phyloP scores from a whole-genome alignment of 2,888 invertebrate genomes.

The Priocnemis perturbator region DNA sequence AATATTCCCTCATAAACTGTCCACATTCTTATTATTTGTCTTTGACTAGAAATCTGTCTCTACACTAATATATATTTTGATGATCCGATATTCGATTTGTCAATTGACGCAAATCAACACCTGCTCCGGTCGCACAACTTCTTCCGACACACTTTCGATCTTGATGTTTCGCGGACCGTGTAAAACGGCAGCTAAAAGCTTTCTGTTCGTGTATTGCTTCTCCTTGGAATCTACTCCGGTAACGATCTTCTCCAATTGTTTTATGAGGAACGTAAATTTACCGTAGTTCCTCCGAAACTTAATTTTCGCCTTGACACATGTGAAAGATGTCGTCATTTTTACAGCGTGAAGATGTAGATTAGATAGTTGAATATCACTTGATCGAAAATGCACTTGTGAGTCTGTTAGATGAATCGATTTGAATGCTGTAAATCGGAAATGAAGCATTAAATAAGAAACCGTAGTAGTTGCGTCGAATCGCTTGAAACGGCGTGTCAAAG shows the following conservation, averaged over 20 bases:
- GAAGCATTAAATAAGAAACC: too few species aligned
- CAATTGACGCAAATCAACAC: slow-evolving; percentile 9
- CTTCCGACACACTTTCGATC: slow-evolving; percentile 19
- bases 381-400: too few species aligned
- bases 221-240: background rate
- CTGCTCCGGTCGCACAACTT: slow-evolving; percentile 20
- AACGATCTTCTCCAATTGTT: background rate
- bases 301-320: background rate
- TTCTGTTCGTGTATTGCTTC: background rate
- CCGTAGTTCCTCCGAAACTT: too few species aligned
- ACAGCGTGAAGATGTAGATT: background rate
- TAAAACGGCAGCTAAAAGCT: slow-evolving; percentile 16
- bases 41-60: background rate
- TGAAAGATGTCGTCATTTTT: background rate
- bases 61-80: background rate
- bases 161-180: slow-evolving; percentile 22
- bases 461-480: too few species aligned
- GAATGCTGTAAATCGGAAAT: too few species aligned
- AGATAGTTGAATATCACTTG: too few species aligned
- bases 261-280: background rate
- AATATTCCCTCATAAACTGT: background rate
- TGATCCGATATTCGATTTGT: background rate
- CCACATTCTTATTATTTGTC: background rate
- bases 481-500: too few species aligned
- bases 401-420: too few species aligned